Conservation (phyloP, 2,797 vertebrate species). For the Linurgus olivaceus region DNA sequence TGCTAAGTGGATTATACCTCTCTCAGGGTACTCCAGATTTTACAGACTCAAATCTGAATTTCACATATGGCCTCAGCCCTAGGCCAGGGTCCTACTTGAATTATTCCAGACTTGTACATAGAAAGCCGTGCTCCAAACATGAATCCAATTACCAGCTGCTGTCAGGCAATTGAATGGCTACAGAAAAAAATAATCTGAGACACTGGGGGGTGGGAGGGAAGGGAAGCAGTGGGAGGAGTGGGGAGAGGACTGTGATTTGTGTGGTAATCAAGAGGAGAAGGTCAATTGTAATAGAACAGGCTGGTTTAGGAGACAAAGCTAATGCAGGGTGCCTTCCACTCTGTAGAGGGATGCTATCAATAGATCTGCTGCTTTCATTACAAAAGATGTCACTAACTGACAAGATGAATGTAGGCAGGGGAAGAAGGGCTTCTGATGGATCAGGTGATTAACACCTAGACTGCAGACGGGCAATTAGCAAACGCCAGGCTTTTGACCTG, state of each 20-base stretch:
- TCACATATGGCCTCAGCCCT: slow-evolving; percentile 75
- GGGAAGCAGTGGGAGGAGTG: neutral
- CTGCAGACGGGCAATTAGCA: slow-evolving; percentile 63
- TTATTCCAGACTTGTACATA: slow-evolving; percentile 69
- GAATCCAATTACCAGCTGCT: slow-evolving; percentile 80
- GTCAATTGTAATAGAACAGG: slow-evolving; percentile 79
- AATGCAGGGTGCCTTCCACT: slow-evolving; percentile 64
- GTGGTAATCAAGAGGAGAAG: slow-evolving; percentile 78
- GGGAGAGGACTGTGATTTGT: slow-evolving; percentile 75
- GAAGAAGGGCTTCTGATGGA: slow-evolving; percentile 63
- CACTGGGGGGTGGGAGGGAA: neutral
- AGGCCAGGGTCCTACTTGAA: slow-evolving; percentile 72
- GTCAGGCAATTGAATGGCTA: slow-evolving; percentile 74
- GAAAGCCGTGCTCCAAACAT: slow-evolving; percentile 69
- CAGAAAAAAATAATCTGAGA: slow-evolving; percentile 71
- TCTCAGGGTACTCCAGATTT: slow-evolving; percentile 50
- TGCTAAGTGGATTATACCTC: slow-evolving; percentile 54
- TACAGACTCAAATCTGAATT: slow-evolving; percentile 67
- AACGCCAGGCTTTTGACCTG: neutral
- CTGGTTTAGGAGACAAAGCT: slow-evolving; percentile 72
- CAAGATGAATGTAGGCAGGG: slow-evolving; percentile 61
- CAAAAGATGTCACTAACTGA: slow-evolving; percentile 68
- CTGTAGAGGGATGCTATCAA: slow-evolving; percentile 67
- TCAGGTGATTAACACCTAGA: slow-evolving; percentile 71
- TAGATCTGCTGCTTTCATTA: slow-evolving; percentile 75